Base-by-base conservation (phyloP, 2,113 vertebrate species). In the Platichthys flesus region DNA sequence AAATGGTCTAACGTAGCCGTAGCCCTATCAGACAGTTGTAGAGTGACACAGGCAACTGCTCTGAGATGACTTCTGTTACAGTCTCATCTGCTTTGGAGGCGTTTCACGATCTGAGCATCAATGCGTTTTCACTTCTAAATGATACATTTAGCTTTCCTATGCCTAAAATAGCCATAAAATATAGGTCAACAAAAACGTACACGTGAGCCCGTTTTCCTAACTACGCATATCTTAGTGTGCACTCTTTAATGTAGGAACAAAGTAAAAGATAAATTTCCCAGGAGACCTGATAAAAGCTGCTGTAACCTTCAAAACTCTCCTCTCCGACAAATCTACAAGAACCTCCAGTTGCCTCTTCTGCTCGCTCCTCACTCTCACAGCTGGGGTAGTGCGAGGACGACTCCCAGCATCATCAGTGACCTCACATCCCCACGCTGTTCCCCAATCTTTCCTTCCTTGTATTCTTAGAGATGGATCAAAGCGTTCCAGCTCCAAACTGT, bases 271-370 rank as follows among this genome's bases (percentile, higher is more conserved):
- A 20, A 1, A 16, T 26, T 59, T 47, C 24, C 14, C 26, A 26
- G 37, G 21, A 71, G 40, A 57, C 45, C 21, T 78, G 60, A 71
- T 49, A 35, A 52, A 70, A 18, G 14, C 40, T 51, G 3, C 47
- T 6, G 47, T 51, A 51, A 51, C 47, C 47, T 20, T 51, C 47
- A 51, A 51, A 16, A 18, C 15, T 51, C 47, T 51, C 16, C 4
- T 51, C 47, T 51, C 47, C 6, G 47, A 18, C 4, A 51, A 51
- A 51, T 31, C 31, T 31, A 31, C 28, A 49, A 49, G 47, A 51
- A 51, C 15, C 47, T 51, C 47, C 47, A 7, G 47, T 51, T 51
- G 47, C 47, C 47, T 4, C 18, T 51, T 51, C 47, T 7, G 15
- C 47, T 16, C 3, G 45, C 45, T 47, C 45, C 45, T 47, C 45